Conservation (phyloP, 2,888 invertebrate species). For the Agrenia bidenticulata region DNA sequence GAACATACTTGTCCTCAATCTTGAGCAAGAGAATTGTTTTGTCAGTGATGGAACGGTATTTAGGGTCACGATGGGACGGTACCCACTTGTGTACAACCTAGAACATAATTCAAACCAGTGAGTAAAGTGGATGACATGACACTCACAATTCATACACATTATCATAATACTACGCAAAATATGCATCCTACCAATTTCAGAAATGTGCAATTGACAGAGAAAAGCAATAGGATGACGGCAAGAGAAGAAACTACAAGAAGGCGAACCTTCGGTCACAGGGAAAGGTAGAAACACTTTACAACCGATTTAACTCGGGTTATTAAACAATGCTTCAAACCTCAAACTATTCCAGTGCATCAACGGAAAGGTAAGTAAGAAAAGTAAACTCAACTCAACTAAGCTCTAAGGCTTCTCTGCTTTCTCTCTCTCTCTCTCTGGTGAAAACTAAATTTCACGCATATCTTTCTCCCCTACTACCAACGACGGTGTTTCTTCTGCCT, state of each 20-base stretch:
- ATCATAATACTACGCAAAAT: too few species aligned
- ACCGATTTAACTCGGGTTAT: slow-evolving; percentile 11
- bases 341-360: slow-evolving; percentile 5
- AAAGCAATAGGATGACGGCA: too few species aligned
- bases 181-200: too few species aligned
- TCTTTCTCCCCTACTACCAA: not conserved
- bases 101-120: slow-evolving; percentile 32
- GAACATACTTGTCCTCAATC: slow-evolving; percentile 83
- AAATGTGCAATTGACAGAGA: too few species aligned
- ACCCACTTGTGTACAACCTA: slow-evolving; percentile 91
- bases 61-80: slow-evolving; percentile 85
- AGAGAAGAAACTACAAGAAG: too few species aligned
- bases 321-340: slow-evolving; percentile 12
- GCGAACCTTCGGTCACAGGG: too few species aligned
- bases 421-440: slow-evolving; percentile 16
- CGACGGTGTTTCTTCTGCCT: slow-evolving; percentile 7
- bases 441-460: slow-evolving; percentile 4
- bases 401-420: slow-evolving; percentile 9
- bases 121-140: too few species aligned
- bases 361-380: slow-evolving; percentile 11
- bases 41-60: slow-evolving; percentile 86
- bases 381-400: slow-evolving; percentile 7
- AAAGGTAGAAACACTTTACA: slow-evolving; percentile 4
- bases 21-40: slow-evolving; percentile 87
- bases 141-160: too few species aligned